Conservation (phyloP, 2,113 vertebrate genomes). For the Thunnus maccoyii region DNA sequence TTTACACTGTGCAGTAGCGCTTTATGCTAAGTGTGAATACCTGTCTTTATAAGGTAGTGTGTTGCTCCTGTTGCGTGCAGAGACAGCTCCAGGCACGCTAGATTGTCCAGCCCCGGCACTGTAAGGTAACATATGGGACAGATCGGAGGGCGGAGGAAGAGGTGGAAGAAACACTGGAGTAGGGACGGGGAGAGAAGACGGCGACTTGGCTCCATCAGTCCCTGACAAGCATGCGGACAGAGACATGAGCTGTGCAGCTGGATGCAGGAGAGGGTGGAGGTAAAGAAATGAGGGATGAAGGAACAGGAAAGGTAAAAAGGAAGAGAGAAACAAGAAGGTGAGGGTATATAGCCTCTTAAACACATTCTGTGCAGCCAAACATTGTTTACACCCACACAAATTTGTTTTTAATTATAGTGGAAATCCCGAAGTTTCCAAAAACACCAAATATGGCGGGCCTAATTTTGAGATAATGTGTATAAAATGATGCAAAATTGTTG, state of each 20-base stretch:
- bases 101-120: conserved; percentile 45
- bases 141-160: conserved; percentile 42
- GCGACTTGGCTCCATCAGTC: conserved; percentile 28
- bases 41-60: conserved; percentile 85
- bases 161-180: conserved; percentile 21
- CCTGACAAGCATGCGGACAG: conserved; percentile 22
- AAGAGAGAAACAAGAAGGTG: background rate
- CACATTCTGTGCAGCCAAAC: conserved; percentile 15
- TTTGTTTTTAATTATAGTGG: conserved; percentile 25
- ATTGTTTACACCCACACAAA: conserved; percentile 26
- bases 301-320: conserved; percentile 7
- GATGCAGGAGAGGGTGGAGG: conserved; percentile 29
- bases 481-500: conserved; percentile 10
- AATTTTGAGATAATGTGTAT: conserved; percentile 8
- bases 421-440: conserved; percentile 31
- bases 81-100: conserved; percentile 57
- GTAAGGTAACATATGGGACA: conserved; percentile 73
- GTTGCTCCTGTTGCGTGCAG: conserved; percentile 60
- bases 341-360: background rate
- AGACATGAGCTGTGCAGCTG: conserved; percentile 15
- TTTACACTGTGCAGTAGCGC: conserved; percentile 77
- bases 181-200: conserved; percentile 13
- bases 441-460: conserved; percentile 28
- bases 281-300: conserved; percentile 28
- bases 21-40: conserved; percentile 81